Base-by-base conservation (phyloP, 2,797 vertebrate species). In the Myotis planiceps region DNA sequence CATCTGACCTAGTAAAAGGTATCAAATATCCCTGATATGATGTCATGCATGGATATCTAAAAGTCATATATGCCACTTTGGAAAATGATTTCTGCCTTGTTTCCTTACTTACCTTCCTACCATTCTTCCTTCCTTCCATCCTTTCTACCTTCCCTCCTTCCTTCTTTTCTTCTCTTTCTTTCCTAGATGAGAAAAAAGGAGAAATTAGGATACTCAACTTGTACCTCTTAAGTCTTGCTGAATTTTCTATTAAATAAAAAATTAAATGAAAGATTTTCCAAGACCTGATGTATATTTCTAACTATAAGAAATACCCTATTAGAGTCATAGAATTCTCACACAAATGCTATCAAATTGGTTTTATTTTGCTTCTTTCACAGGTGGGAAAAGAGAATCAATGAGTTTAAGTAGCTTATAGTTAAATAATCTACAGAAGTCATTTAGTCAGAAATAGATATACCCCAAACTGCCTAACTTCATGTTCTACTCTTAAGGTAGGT, bases 211-310 rank as follows among this genome's bases (percentile, higher is more conserved):
- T 32, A 51, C 65, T 81, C 6, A 80, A 53, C 9, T 47, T 53
- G 6, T 27, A 3, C 1, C 18, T 76, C 45, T 79, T 27, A 84
- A 49, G 27, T 16, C 3, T 65, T 32, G 39, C 1, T 65, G 2
- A 18, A 69, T 51, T 71, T 19, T 71, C 32, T 66, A 29, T 66
- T 49, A 78, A 83, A 49, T 32, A 15, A 92, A 92, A 76, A 39
- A 68, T 23, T 55, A 80, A 68, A 29, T 37, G 16, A 86, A 88
- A 74, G 12, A 14, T 1, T 69, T 82, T 69, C 9, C 37, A 39
- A 47, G 14, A 51, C 27, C 8, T 71, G 5, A 72, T 58, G 14
- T 76, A 6, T 82, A 65, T 71, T 72, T 79, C 8, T 49, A 49
- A 42, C 47, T 58, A 25, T 68, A 87, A 49, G 74, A 83, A 68